A percentile compares a stretch with the other conserved stretches of the same genome.
phyloP scores from a whole-genome alignment of 2,888 invertebrate species.

The Drosophila paranaensis region DNA sequence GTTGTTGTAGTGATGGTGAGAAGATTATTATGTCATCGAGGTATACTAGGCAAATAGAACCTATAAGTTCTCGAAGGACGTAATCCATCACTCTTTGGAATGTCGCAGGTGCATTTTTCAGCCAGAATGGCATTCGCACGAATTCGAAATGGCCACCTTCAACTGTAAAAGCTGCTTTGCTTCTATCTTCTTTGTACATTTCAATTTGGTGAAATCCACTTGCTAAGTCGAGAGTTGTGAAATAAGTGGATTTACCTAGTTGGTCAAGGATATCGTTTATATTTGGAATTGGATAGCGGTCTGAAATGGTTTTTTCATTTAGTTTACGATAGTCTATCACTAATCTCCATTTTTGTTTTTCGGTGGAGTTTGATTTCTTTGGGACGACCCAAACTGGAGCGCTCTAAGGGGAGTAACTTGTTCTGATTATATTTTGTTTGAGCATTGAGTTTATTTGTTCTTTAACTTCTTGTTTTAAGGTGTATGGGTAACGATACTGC shows the following conservation, averaged over 20 bases:
- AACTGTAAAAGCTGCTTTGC: no score
- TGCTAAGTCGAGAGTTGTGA: no score
- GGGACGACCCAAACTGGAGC: no score
- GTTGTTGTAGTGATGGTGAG: neutral
- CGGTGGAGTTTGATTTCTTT: no score
- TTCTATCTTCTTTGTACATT: no score
- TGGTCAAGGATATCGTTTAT: slow-evolving; percentile 12
- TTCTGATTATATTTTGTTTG: no score
- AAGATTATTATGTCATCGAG: neutral
- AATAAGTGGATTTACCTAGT: neutral
- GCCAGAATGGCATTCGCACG: no score
- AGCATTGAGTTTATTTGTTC: neutral
- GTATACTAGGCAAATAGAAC: neutral
- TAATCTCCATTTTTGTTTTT: no score
- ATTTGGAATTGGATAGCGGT: slow-evolving; percentile 21
- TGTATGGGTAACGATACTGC: neutral
- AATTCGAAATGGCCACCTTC: no score
- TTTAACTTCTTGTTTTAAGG: slow-evolving; percentile 1
- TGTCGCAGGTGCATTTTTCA: no score
- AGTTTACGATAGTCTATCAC: slow-evolving; percentile 9
- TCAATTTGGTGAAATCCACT: neutral
- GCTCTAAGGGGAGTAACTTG: no score
- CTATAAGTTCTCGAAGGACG: neutral
- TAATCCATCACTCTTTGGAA: no score
- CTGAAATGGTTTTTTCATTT: slow-evolving; percentile 18